Evolutionary conservation across 2,113 vertebrate genomes (phyloP), one percentile per base, ranked within the genome.

Genomic region (Heloderma charlesbogerti): DNA sequence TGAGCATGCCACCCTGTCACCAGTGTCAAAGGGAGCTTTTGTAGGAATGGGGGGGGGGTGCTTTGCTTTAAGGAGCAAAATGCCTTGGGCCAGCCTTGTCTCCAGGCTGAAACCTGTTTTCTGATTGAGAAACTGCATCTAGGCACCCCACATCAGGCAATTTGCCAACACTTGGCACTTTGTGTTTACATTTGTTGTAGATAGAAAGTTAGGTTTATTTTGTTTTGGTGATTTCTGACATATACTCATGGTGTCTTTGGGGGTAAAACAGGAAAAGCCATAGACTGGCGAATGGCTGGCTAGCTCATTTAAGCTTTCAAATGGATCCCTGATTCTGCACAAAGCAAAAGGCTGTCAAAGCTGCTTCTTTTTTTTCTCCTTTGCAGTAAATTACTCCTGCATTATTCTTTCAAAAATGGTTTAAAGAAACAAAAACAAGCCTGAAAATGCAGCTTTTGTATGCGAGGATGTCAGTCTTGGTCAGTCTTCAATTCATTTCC

Each of bases 231-330:
- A 78, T 45, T 6, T 78, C 60, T 90, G 8, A 78, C 25, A 54
- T 90, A 67, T 79, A 86, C 43, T 79, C 48, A 37, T 71, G n/a
- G 45, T 27, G 43, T 22, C 37, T 84, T 18, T 87, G n/a, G 90
- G 54, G 77, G 40, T 78, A 89, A 84, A 9, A 34, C 75, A 86
- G 57, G 40, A 88, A 92, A n/a, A 92, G 75, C 51, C 15, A 74
- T 0, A 13, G 77, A 31, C 16, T 15, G 69, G 78, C 0, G 0
- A 0, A 1, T 80, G 66, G 13, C 86, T 92, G 48, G 87, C 37
- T 84, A 84, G 90, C 34, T 48, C 25, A 77, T 91, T 90, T 92
- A 92, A 10, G 6, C 91, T 92, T 93, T 94, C 78, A 89, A 88
- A 80, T 34, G 77, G 20, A 67, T 82, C 74, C 22, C 81, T 91